These are phyloP conservation scores for Zeus faber DNA, from an alignment of 2,113 vertebrate genomes.

Conservation along the genomic window DNA sequence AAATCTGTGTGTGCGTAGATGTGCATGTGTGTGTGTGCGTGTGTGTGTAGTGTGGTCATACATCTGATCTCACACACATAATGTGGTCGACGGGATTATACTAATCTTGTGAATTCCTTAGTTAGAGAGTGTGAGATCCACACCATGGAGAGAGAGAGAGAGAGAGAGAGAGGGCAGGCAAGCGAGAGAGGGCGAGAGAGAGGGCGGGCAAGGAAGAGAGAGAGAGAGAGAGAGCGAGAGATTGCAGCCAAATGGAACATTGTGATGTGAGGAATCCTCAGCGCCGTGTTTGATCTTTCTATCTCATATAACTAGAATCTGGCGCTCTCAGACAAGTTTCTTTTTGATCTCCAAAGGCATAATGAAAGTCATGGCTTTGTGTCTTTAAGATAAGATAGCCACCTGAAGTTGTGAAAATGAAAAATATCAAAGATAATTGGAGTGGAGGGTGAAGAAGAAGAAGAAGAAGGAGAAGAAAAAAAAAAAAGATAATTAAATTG, in stretches of 20 bases:
- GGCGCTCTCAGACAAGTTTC: constrained; percentile 41
- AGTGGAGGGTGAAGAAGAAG: constrained; percentile 22
- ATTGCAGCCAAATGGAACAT: constrained; percentile 52
- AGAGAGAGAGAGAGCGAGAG: background rate
- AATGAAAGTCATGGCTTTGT: constrained; percentile 50
- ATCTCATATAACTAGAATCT: constrained; percentile 52
- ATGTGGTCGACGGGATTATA: too few species aligned
- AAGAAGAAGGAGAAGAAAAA: constrained; percentile 58
- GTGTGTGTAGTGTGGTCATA: too few species aligned
- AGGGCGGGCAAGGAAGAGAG: constrained; percentile 39
- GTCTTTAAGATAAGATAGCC: constrained; percentile 57
- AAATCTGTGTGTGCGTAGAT: too few species aligned
- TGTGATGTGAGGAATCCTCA: constrained; percentile 51
- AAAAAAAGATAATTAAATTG: constrained; percentile 63
- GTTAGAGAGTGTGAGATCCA: too few species aligned
- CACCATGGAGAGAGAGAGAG: too few species aligned
- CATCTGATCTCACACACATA: too few species aligned
- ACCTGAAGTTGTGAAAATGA: constrained; percentile 60
- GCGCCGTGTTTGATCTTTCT: constrained; percentile 54
- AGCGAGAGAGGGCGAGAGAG: too few species aligned
- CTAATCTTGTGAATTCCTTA: too few species aligned
- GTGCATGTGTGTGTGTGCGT: too few species aligned
- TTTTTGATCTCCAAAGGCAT: constrained; percentile 56
- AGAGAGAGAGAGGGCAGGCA: too few species aligned
- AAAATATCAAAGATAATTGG: constrained; percentile 67